Evolutionary conservation across 92 coral and sea anemone species (phyloP), one percentile per base, ranked within the genome.

Genomic region (Heteractis magnifica): DNA sequence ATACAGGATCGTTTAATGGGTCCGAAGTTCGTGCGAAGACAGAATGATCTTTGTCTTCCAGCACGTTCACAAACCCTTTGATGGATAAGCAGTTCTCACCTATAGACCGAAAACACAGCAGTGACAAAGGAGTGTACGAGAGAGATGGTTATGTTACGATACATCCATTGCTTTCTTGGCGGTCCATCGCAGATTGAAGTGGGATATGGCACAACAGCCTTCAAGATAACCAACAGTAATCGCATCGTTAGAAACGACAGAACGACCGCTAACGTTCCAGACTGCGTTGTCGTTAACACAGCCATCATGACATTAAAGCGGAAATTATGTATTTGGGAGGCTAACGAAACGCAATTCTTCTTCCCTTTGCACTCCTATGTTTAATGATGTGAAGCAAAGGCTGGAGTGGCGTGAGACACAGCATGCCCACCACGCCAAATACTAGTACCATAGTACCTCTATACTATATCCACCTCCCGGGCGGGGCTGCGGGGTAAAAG

Each of bases 101-200:
- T 82, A 85, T 78, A 82, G 41, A 90, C 73, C 6, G 98, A 88
- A 62, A 92, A 56, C 11, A 86, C 59, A 62, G 95, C 98, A 10
- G 95, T 86, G 34, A 94, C 53, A 18, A 80, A 72, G 14, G 98
- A 84, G 50, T 94, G 95, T 13, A 90, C 74, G 41, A 91, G 85
- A 18, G 98, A 94, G 49, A 93, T 86, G 15, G 85, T 73, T n/a
- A 94, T 92, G 71, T 94, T 94, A 52, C 87, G 70, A 84, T 89
- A 92, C 19, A 89, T 58, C 98, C 98, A 94, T 18, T 73, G 86
- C 73, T 90, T 94, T 23, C 89, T 71, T 65, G 87, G 76, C n/a
- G 91, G 82, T 6, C 86, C 84, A 10, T 83, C 65, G 34, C 59
- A 51, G 79, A 87, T 79, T 0, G 84, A 76, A 8, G 71, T 76